A percentile compares a stretch with the other conserved stretches of the same genome.
Conservation (phyloP, 2,113 vertebrate genomes). For the Semnopithecus entellus region DNA sequence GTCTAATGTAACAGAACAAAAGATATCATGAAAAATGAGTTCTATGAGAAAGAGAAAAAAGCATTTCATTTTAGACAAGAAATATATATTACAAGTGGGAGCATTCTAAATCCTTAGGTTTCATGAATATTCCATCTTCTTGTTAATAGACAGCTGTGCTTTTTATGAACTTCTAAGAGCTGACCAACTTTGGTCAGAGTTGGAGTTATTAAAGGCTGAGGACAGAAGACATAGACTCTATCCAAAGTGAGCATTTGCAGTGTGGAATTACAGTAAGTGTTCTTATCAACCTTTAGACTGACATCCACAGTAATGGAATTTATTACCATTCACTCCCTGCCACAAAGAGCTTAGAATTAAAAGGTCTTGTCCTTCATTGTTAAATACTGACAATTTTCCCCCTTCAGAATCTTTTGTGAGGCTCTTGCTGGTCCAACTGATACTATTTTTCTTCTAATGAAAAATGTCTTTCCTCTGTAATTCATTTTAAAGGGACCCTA, state of each 20-base stretch:
- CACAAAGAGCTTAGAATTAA: background rate
- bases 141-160: background rate
- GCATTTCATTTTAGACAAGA: slow-evolving; percentile 4
- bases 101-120: background rate
- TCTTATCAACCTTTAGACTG: slow-evolving; percentile 7
- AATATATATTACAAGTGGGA: background rate
- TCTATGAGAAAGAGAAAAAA: background rate
- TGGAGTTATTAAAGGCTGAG: background rate
- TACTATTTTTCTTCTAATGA: slow-evolving; percentile 15
- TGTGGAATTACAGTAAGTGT: background rate
- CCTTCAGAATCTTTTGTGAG: slow-evolving; percentile 3
- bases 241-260: background rate
- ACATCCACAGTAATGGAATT: slow-evolving; percentile 51
- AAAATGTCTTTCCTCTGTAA: slow-evolving; percentile 32
- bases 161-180: background rate
- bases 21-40: background rate
- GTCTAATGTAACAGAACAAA: slow-evolving; percentile 38
- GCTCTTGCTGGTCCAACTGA: background rate
- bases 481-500: background rate
- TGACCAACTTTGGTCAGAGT: background rate
- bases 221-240: background rate
- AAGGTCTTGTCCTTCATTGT: slow-evolving; percentile 11
- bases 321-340: background rate
- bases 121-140: background rate
- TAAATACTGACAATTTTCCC: background rate